Conservation (phyloP, 2,888 invertebrate genomes). For the Suillia variegata region DNA sequence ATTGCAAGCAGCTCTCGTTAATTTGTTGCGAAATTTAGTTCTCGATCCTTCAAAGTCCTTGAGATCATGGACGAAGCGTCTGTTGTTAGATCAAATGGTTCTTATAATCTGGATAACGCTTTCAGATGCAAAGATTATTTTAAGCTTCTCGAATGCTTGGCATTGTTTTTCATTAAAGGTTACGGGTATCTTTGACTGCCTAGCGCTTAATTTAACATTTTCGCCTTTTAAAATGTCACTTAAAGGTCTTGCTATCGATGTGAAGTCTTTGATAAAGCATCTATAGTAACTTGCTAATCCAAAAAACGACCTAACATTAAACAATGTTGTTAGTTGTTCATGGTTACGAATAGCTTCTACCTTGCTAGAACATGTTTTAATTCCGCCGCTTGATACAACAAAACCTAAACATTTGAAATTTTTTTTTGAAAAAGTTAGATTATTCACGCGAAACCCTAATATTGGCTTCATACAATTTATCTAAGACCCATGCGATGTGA, state of each 20-base stretch:
- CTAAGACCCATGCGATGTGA: conserved; percentile 8
- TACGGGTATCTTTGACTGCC: conserved; percentile 22
- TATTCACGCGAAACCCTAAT: conserved; percentile 19
- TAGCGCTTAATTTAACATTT: conserved; percentile 28
- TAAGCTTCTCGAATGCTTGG: conserved; percentile 26
- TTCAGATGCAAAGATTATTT: conserved; percentile 4
- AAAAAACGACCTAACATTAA: conserved; percentile 12
- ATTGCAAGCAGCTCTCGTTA: background rate
- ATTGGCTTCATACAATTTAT: conserved; percentile 14
- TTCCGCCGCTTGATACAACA: conserved; percentile 10
- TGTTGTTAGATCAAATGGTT: background rate
- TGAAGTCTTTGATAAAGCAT: conserved; percentile 29
- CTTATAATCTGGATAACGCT: background rate
- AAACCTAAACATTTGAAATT: conserved; percentile 8
- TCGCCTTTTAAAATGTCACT: conserved; percentile 29
- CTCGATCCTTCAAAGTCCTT: background rate
- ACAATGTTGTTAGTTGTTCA: conserved; percentile 9
- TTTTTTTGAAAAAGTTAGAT: conserved; percentile 10
- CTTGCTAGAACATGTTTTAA: conserved; percentile 13
- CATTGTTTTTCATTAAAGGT: conserved; percentile 20
- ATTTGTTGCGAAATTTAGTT: background rate
- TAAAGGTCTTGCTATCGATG: conserved; percentile 28
- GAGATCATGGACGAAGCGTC: background rate
- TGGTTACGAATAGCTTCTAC: conserved; percentile 10
- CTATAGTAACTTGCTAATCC: conserved; percentile 24